Evolutionary conservation across 2,888 invertebrate genomes (phyloP), one percentile per base, ranked within the genome.

Genomic region (Agapostemon virescens): DNA sequence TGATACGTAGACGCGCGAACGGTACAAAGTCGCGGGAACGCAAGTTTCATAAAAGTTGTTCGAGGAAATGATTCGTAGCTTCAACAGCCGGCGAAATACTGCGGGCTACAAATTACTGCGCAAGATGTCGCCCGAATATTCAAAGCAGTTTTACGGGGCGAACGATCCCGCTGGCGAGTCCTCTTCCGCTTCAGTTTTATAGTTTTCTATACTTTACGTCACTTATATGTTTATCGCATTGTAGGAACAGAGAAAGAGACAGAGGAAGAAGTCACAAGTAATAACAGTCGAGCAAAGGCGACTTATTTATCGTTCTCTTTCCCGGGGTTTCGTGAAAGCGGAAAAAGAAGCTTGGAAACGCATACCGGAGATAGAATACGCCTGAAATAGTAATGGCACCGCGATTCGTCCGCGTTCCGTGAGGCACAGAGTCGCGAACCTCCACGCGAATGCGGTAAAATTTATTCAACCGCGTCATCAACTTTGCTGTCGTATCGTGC

Each of bases 221-320:
- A 63, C 75, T 85, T 73, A 78, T 80, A 74, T 70, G 77, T 85
- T 85, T 81, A 76, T 83, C 83, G 81, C 68, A 63, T 83, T 76
- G 69, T 67, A 76, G 64, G 68, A 64, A 58, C 40, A 26, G 64
- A 69, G 40, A 55, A n/a, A 72, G 61, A 40, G 70, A 30, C 61
- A 55, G 69, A 30, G 69, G 30, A 76, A 61, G 76, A 63, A 81
- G 74, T 81, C 81, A 64, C 76, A 83, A 75, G 66, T 74, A 67
- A 70, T 66, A 75, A 64, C 66, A 61, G 75, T 55, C 80, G 38
- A 66, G 81, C 58, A 78, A 85, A 84, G 76, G 77, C 79, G 81
- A 81, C 85, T 83, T 85, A 85, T 85, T 85, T 83, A 81, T 85
- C 81, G 81, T 85, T 69, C 81, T 42, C 76, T 69, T 81, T 70